These are phyloP conservation scores for Periphyllus acericola DNA, from an alignment of 2,888 invertebrate species.

Conservation along the genomic window DNA sequence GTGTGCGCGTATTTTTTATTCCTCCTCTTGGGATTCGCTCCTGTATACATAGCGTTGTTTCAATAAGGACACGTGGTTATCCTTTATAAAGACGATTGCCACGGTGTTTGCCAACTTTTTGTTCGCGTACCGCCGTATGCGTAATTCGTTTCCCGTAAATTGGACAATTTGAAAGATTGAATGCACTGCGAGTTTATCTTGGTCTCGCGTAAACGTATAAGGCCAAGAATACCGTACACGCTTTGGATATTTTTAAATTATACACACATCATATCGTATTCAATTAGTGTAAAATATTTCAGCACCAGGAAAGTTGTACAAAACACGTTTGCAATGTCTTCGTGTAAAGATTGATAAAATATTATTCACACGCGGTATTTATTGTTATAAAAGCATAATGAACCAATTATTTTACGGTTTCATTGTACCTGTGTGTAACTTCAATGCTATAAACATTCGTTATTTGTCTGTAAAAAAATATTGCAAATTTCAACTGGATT, in stretches of 20 bases:
- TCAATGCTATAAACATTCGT: too few species aligned
- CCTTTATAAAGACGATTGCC: constrained; percentile 46
- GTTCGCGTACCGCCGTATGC: not conserved
- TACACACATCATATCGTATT: constrained; percentile 31
- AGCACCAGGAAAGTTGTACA: too few species aligned
- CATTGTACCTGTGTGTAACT: too few species aligned
- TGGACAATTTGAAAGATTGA: constrained; percentile 50
- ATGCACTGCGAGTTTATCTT: constrained; percentile 3
- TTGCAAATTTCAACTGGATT: too few species aligned
- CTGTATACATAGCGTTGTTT: constrained; percentile 16
- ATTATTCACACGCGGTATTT: not conserved
- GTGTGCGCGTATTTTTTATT: constrained; percentile 30
- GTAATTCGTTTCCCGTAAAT: constrained; percentile 53
- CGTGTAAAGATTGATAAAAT: constrained; percentile 34
- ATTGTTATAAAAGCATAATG: too few species aligned
- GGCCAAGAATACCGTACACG: not conserved
- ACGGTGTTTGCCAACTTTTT: constrained; percentile 51
- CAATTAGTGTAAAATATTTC: constrained; percentile 15
- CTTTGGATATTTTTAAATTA: constrained; percentile 32
- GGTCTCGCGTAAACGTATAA: not conserved
- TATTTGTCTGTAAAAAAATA: too few species aligned
- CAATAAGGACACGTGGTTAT: constrained; percentile 53
- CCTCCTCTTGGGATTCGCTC: constrained; percentile 43
- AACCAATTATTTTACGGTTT: too few species aligned
- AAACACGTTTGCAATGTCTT: not conserved